A percentile compares a stretch with the other conserved stretches of the same genome.
Evolutionary conservation across 2,113 vertebrate genomes (phyloP).

Genomic region (Casuarius casuarius): DNA sequence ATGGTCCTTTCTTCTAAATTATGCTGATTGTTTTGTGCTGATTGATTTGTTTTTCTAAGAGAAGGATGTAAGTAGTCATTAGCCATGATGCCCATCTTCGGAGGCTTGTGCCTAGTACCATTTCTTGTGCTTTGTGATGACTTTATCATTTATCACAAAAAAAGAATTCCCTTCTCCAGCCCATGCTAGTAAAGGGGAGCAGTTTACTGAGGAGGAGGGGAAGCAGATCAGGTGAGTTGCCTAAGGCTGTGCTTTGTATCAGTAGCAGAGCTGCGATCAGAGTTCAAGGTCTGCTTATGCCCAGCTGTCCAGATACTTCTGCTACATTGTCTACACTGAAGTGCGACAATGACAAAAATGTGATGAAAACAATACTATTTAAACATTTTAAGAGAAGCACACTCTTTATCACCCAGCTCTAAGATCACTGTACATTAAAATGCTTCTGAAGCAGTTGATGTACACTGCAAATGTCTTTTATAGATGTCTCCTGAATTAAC

Average conservation of each 20-base stretch:
- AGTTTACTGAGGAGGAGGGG: neutral
- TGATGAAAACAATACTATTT: neutral
- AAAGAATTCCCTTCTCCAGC: neutral
- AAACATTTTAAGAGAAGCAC: neutral
- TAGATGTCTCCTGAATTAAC: neutral
- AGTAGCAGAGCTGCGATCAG: neutral
- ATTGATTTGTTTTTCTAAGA: neutral
- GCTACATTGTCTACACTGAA: neutral
- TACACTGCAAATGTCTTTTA: neutral
- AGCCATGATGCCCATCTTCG: neutral
- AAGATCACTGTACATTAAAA: neutral
- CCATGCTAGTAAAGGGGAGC: neutral
- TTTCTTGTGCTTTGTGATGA: neutral
- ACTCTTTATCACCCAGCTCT: neutral
- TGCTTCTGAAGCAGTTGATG: neutral
- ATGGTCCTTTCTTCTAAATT: too few relatives aligned
- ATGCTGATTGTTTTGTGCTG: neutral
- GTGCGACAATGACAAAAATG: neutral
- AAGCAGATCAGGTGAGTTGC: neutral
- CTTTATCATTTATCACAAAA: neutral
- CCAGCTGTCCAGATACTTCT: neutral
- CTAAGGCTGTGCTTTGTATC: neutral
- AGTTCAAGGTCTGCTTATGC: neutral
- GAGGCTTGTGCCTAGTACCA: neutral
- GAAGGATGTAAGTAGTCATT: neutral